A percentile compares a stretch with the other conserved stretches of the same genome.
Conservation (phyloP, 2,888 invertebrate genomes). For the Dasypogon diadema region DNA sequence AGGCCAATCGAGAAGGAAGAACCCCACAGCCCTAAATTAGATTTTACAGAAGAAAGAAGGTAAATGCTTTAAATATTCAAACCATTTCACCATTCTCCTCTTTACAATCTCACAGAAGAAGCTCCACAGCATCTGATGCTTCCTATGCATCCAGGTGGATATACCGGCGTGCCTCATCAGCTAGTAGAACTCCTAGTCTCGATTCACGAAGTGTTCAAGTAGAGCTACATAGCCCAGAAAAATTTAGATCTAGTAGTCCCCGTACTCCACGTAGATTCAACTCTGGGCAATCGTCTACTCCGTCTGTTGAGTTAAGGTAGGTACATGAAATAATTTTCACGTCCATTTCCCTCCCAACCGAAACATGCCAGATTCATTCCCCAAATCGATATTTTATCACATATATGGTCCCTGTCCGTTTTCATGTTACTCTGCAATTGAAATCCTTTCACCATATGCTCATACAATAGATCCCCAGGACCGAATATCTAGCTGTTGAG, state of each 20-base stretch:
- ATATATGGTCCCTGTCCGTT: not conserved
- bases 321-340: not conserved
- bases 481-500: not conserved
- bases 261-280: conserved; percentile 65
- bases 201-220: conserved; percentile 67
- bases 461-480: conserved; percentile 10
- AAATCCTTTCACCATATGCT: conserved; percentile 21
- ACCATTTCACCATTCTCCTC: not conserved
- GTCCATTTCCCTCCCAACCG: not conserved
- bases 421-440: conserved; percentile 2
- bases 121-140: conserved; percentile 67
- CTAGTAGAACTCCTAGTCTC: conserved; percentile 67
- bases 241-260: conserved; percentile 62
- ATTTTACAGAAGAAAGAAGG: conserved; percentile 60
- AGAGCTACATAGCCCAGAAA: conserved; percentile 67
- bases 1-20: conserved; percentile 80
- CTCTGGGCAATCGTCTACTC: conserved; percentile 66
- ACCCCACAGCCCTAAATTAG: conserved; percentile 54
- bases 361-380: not conserved
- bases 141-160: conserved; percentile 61
- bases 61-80: conserved; percentile 59
- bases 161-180: conserved; percentile 63
- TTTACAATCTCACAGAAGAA: conserved; percentile 58
- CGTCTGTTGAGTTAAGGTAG: conserved; percentile 66
- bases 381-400: not conserved